Percentiles rank a stretch among this genome's conserved stretches.
phyloP scores from a whole-genome alignment of 1,140 invertebrate species.

The Zaprionus lachaisei region DNA sequence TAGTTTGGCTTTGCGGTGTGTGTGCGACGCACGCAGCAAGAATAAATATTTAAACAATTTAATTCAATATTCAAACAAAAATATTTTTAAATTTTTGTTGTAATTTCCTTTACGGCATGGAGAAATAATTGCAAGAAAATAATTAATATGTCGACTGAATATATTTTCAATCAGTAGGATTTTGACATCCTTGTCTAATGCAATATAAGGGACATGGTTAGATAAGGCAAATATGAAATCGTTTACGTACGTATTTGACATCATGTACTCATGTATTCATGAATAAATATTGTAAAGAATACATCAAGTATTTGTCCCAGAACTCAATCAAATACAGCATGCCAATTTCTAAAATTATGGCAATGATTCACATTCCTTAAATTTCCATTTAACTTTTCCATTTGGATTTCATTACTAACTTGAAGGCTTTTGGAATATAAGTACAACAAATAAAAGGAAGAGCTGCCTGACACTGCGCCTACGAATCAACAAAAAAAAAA shows the following conservation, averaged over 20 bases:
- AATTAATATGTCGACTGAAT: neutral
- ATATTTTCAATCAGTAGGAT: neutral
- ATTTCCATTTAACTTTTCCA: neutral
- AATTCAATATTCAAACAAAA: constrained; percentile 13
- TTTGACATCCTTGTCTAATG: too few relatives aligned
- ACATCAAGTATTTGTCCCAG: too few relatives aligned
- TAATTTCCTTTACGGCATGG: neutral
- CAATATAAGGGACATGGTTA: too few relatives aligned
- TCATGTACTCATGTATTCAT: too few relatives aligned
- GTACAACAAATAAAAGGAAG: neutral
- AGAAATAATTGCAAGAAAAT: neutral
- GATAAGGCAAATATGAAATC: too few relatives aligned
- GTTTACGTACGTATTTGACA: too few relatives aligned
- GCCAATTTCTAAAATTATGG: neutral
- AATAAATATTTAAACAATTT: constrained; percentile 57
- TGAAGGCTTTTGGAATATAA: neutral
- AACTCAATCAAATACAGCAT: too few relatives aligned
- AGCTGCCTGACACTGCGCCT: constrained; percentile 6
- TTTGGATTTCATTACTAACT: neutral
- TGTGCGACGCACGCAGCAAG: neutral
- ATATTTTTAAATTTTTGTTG: neutral
- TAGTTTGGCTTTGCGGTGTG: neutral
- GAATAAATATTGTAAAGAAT: neutral
- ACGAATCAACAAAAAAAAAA: too few relatives aligned
- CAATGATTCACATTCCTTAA: neutral